Conservation (phyloP, 2,113 vertebrate species). For the Takifugu flavidus region DNA sequence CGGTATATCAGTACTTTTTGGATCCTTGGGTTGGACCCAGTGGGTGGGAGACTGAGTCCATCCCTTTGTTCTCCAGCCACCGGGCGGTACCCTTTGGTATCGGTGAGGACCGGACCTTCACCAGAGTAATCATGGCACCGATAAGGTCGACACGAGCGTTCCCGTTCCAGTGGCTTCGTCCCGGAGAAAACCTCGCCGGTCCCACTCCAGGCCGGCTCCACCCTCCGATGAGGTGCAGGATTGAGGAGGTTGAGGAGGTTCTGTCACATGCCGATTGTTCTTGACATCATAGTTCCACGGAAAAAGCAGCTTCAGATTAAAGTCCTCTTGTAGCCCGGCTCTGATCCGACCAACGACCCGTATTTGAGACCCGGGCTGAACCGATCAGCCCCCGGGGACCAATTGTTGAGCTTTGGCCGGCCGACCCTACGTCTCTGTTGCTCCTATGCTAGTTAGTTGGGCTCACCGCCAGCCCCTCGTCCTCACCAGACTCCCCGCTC, state of each 20-base stretch:
- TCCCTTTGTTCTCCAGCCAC: slow-evolving; percentile 42
- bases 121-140: neutral
- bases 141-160: neutral
- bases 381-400: slow-evolving; percentile 23
- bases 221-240: neutral
- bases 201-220: neutral
- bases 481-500: slow-evolving; percentile 27
- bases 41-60: slow-evolving; percentile 23
- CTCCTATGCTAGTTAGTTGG: neutral
- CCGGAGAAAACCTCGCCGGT: slow-evolving; percentile 1
- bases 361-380: slow-evolving; percentile 17
- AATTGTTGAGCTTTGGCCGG: slow-evolving; percentile 25
- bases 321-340: slow-evolving; percentile 4
- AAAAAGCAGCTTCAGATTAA: slow-evolving; percentile 57
- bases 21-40: too few species aligned
- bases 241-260: slow-evolving; percentile 43
- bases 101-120: slow-evolving; percentile 42
- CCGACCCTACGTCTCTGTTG: neutral
- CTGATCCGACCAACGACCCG: too few species aligned
- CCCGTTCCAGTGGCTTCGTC: neutral
- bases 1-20: too few species aligned
- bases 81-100: slow-evolving; percentile 66
- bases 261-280: slow-evolving; percentile 32
- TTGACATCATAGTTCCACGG: slow-evolving; percentile 32
- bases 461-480: neutral